Evolutionary conservation across 2,888 invertebrate species (phyloP), one percentile per base, ranked within the genome.

Genomic region (Microplitis manilae): DNA sequence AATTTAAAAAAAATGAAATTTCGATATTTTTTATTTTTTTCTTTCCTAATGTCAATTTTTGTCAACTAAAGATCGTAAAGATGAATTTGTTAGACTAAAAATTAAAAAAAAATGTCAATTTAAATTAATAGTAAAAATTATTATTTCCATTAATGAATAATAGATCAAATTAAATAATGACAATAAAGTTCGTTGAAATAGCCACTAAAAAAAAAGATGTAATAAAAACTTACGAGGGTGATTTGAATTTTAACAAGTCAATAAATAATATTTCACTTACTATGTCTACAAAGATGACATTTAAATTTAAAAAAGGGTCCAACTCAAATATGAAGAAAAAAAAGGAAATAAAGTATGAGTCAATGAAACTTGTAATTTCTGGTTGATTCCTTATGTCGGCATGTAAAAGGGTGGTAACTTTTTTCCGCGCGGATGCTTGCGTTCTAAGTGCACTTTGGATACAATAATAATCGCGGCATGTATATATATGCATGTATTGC

Each of bases 291-390:
- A 39, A 38, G 65, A 65, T 65, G 65, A 65, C 38, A 65, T 65
- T 65, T 20, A 13, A 65, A 65, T 65, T 65, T 65, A 9, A 38
- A 65, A 65, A 74, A 59, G 39, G 38, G 20, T 68, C 17, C 1
- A 5, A 59, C 30, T 30, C n/a, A 41, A 59, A 17, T 20, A 61
- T 68, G 20, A 30, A 30, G 17, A 30, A 61, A 50, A 70, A 64
- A 62, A 64, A 64, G 65, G 41, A 71, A 40, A 59, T 61, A 72
- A 77, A 20, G 39, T 65, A 64, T 68, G 73, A 73, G 77, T 77
- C 77, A 77, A 77, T 77, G 73, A 77, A 77, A 77, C 68, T 77
- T 77, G 73, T 73, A 73, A 77, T 77, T 77, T 73, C 68, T 77
- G 77, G 77, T 77, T 77, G 77, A 77, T 77, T 77, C 77, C 73